phyloP scores from a whole-genome alignment of 1,140 invertebrate species.

The Battus philenor region DNA sequence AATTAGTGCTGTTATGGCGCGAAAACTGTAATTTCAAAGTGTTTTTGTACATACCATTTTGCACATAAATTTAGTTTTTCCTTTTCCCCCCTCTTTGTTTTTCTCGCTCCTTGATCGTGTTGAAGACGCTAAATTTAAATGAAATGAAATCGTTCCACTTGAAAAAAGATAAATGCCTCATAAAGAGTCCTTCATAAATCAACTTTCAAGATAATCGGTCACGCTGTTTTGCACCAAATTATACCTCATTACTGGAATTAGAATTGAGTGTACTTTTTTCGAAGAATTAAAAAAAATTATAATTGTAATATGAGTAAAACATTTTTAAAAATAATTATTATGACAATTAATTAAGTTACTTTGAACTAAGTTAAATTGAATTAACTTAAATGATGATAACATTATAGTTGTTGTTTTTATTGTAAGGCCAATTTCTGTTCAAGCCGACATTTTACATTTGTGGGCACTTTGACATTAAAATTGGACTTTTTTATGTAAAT shows the following conservation, averaged over 20 bases:
- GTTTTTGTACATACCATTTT: conserved; percentile 12
- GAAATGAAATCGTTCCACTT: conserved; percentile 4
- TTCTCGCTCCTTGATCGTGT: background rate
- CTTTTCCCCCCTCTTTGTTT: background rate
- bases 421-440: no score
- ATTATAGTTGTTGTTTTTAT: no score
- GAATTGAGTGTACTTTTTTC: conserved; percentile 2
- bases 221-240: background rate
- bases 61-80: conserved; percentile 18
- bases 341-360: no score
- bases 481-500: no score
- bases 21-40: conserved; percentile 17
- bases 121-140: conserved; percentile 7
- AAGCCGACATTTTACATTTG: no score
- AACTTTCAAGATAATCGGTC: conserved; percentile 1
- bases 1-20: conserved; percentile 28
- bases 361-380: no score
- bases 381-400: no score
- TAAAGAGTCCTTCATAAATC: conserved; percentile 6
- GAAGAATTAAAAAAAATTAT: background rate
- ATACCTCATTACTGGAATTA: background rate
- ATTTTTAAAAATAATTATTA: no score
- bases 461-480: no score
- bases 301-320: no score
- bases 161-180: conserved; percentile 3